Conservation (phyloP, 2,113 vertebrate species). For the Myocastor coypus region DNA sequence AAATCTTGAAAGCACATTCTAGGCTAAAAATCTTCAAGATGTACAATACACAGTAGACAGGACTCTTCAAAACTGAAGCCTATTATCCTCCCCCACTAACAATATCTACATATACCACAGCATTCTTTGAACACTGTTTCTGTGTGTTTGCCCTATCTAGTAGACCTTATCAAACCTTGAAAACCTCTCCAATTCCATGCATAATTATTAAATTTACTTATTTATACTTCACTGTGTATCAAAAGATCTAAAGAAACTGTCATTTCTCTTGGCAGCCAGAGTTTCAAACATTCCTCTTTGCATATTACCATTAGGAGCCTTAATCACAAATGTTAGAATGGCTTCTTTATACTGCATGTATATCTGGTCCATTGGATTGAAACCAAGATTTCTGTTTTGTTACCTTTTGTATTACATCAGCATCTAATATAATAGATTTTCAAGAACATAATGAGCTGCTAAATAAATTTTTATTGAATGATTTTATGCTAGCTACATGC, state of each 20-base stretch:
- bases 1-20: not conserved
- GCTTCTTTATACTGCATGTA: conserved; percentile 30
- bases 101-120: not conserved
- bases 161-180: not conserved
- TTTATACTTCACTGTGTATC: not conserved
- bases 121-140: not conserved
- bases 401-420: not conserved
- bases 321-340: conserved; percentile 36
- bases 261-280: conserved; percentile 5
- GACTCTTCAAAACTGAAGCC: not conserved
- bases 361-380: not conserved
- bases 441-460: not conserved
- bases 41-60: not conserved
- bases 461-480: conserved; percentile 60
- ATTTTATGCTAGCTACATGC: not conserved
- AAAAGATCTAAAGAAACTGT: conserved; percentile 4
- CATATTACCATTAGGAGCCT: not conserved
- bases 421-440: not conserved
- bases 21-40: not conserved
- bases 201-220: not conserved
- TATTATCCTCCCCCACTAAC: not conserved
- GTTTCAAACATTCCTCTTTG: not conserved
- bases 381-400: conserved; percentile 35
- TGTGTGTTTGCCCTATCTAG: not conserved
- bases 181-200: not conserved